Conservation (phyloP, 2,113 vertebrate species). For the Aphelocoma coerulescens region DNA sequence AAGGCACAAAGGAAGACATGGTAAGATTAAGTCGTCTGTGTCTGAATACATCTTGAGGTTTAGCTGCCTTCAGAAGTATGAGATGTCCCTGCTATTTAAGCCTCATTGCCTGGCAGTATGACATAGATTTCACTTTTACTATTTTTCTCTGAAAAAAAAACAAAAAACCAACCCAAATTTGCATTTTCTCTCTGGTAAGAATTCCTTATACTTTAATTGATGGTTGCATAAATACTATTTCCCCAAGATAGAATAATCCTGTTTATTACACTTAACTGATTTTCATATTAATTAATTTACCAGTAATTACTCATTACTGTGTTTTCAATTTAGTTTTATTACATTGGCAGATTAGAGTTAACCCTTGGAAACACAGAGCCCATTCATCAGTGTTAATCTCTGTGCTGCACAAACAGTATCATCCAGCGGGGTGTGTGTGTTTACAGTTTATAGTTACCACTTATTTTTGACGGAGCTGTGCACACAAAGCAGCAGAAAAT, state of each 20-base stretch:
- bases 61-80: neutral
- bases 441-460: neutral
- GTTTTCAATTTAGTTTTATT: constrained; percentile 46
- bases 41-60: neutral
- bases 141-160: neutral
- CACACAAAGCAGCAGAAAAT: neutral
- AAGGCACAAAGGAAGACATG: constrained; percentile 91
- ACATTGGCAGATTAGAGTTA: constrained; percentile 26
- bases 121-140: neutral
- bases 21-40: constrained; percentile 71
- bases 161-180: neutral
- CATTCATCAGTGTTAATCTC: neutral
- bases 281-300: constrained; percentile 61
- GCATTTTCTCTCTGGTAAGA: neutral
- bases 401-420: neutral
- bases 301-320: constrained; percentile 30
- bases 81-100: neutral
- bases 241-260: constrained; percentile 34
- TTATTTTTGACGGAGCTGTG: neutral
- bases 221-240: constrained; percentile 6
- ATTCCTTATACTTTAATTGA: constrained; percentile 32
- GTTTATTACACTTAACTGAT: constrained; percentile 58
- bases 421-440: neutral
- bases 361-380: constrained; percentile 1
- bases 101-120: neutral